A percentile compares a stretch with the other conserved stretches of the same genome.
phyloP scores from a whole-genome alignment of 2,113 vertebrate genomes.

The Rattus rattus region DNA sequence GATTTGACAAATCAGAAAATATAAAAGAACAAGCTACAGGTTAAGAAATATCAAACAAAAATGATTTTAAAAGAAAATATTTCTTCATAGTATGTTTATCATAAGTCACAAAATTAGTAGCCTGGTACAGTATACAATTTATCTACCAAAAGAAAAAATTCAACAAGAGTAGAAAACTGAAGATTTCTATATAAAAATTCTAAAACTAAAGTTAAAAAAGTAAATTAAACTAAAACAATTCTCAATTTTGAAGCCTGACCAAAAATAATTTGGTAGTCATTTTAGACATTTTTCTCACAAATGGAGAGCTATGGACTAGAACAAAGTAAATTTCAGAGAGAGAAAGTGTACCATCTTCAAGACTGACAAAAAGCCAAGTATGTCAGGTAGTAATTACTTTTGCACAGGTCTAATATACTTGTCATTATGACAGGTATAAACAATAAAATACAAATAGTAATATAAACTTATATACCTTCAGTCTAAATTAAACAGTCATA shows the following conservation, averaged over 20 bases:
- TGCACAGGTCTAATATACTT: slow-evolving; percentile 10
- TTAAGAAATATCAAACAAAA: slow-evolving; percentile 28
- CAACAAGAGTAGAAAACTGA: background rate
- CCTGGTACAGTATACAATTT: background rate
- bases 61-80: background rate
- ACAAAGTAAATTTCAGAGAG: slow-evolving; percentile 43
- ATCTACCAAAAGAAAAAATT: slow-evolving; percentile 26
- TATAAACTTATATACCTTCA: background rate
- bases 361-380: slow-evolving; percentile 27
- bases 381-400: background rate
- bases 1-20: slow-evolving; percentile 3
- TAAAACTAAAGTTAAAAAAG: slow-evolving; percentile 47
- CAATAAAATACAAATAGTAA: background rate
- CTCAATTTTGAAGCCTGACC: background rate
- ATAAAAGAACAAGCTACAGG: background rate
- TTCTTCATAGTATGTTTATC: background rate
- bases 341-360: background rate
- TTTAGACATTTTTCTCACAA: slow-evolving; percentile 43
- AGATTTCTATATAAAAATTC: background rate
- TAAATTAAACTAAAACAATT: background rate
- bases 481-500: slow-evolving; percentile 25
- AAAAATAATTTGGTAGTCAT: background rate
- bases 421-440: background rate
- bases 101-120: background rate
- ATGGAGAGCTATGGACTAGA: background rate